Percentiles rank a stretch among this genome's conserved stretches.
phyloP scores from a whole-genome alignment of 2,797 vertebrate species.

The Phyllotis vaccarum region DNA sequence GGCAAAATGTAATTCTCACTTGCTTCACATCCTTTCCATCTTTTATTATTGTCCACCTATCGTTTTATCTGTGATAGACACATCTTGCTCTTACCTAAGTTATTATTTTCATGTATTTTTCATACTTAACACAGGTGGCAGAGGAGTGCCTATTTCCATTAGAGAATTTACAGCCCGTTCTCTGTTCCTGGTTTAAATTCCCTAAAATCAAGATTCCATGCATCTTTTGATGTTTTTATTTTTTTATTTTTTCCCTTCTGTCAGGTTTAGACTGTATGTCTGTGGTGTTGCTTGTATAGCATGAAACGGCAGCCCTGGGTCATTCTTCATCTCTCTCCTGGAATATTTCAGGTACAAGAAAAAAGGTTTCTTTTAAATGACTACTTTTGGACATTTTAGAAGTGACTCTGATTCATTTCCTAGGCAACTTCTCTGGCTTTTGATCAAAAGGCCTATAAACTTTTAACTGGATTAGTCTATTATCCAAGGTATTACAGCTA shows the following conservation, averaged over 20 bases:
- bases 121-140: not conserved
- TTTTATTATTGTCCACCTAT: not conserved
- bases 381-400: conserved; percentile 36
- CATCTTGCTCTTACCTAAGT: not conserved
- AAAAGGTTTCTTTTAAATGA: conserved; percentile 43
- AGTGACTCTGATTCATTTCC: conserved; percentile 67
- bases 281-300: not conserved
- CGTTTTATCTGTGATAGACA: not conserved
- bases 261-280: accelerated
- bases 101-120: not conserved
- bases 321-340: not conserved
- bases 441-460: conserved; percentile 79
- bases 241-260: accelerated
- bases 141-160: not conserved
- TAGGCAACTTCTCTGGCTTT: conserved; percentile 59
- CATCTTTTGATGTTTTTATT: not conserved
- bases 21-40: not conserved
- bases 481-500: conserved; percentile 71
- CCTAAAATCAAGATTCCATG: not conserved
- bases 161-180: not conserved
- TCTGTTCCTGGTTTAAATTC: not conserved
- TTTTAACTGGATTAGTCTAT: conserved; percentile 76
- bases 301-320: not conserved
- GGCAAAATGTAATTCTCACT: not conserved
- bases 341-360: not conserved